Base-by-base conservation (phyloP, 1,140 invertebrate genomes). In the Forficula auricularia region DNA sequence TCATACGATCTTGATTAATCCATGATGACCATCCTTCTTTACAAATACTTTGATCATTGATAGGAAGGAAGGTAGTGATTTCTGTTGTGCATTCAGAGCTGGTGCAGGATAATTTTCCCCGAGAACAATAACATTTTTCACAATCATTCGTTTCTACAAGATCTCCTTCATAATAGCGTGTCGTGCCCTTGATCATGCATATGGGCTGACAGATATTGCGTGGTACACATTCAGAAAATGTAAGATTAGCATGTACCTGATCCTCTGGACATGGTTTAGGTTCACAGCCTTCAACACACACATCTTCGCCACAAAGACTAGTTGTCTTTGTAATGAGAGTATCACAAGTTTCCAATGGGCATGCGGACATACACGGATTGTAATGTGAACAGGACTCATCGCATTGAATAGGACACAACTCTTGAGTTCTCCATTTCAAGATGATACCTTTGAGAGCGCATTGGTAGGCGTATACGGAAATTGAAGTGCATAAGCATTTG, bases 401-500 rank as follows among this genome's bases (percentile, higher is more conserved):
- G 56, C 87, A 91, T 58, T 91, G 84, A 58, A 91, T 80, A 1
- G 85, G 86, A 54, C 87, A 92, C 10, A 85, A 61, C 30, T 80
- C 66, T 52, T 82, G 80, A 1, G 71, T 72, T 40, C 88, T 61
- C 87, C 87, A 92, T 48, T 75, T 73, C 8, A 90, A 70, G 4
- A 70, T 67, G 13, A 81, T 69, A 12, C 78, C 79, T 34, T 72
- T 66, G 2, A 65, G 63, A 27, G 22, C 22, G 56, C 88, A 92
- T 51, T 77, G 74, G 50, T 86, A 73, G 14, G 83, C 82, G 59
- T 91, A 91, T 3, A 81, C 77, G 0, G 84, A 78, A 12, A 92
- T 62, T 1, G 86, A 80, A 1, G 86, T 86, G 57, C 88, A 92
- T 0, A 89, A 58, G 61, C 87, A 94, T 43, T 83, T 78, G 55